Base-by-base conservation (phyloP, 2,888 invertebrate genomes). In the Lepidocyrtinus sp. region DNA sequence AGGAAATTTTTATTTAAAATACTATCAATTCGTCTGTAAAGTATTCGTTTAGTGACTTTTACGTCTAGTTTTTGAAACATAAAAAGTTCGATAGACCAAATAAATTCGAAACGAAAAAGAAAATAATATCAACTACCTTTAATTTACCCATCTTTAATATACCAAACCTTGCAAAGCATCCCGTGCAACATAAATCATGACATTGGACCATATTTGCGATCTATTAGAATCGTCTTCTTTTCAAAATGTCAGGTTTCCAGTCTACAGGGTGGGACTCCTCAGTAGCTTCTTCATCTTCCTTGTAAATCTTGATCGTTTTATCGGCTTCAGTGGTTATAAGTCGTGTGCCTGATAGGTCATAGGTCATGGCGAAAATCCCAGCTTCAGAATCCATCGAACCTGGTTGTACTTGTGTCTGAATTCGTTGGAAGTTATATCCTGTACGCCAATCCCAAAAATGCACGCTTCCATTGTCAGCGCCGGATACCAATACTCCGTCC, bases 351-450 rank as follows among this genome's bases (percentile, higher is more conserved):
- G 97, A 96, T 85, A 94, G 93, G 89, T 99, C 99, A 89, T 95
- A 99, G 0, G 93, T 93, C 92, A 98, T 94, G 71, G 98, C 94
- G 90, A 98, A 99, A 84, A 99, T 95, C 59, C 99, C 99, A 19
- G 98, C 96, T 89, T 99, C 99, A 17, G 97, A 98, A 89, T 99
- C 99, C 94, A 99, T 99, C 0, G 99, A 99, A 15, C 99, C 99
- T 0, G 99, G 98, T 88, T 99, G 99, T 0, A 97, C 97, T 1
- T 96, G 95, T 2, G 98, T 93, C 92, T 95, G 91, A 1, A 91
- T 73, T 68, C 85, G 91, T 90, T 99, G 99, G 90, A 99, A 99
- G 90, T 99, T 99, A 88, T 99, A 99, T 0, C 99, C 99, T 0
- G 98, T 98, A 87, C 96, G 92, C 99, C 99, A 99, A 89, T 99